Conservation (phyloP, 2,113 vertebrate genomes). For the Colaptes auratus region DNA sequence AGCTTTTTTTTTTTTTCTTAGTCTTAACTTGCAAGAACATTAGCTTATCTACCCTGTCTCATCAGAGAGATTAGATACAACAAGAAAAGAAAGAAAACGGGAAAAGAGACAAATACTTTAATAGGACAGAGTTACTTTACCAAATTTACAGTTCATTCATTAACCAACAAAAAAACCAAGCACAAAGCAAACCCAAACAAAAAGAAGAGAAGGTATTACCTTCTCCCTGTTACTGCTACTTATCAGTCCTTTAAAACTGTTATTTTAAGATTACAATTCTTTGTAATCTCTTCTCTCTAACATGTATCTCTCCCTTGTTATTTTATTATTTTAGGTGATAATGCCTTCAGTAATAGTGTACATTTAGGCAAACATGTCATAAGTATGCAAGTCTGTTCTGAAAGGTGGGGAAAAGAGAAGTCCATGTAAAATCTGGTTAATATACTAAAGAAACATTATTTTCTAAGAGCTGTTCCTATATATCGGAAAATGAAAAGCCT, state of each 20-base stretch:
- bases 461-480: neutral
- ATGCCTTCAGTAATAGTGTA: neutral
- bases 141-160: neutral
- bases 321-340: neutral
- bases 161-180: neutral
- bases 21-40: neutral
- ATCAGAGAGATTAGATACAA: neutral
- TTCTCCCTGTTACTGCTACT: neutral
- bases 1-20: neutral
- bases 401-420: neutral
- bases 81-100: neutral
- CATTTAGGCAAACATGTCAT: neutral
- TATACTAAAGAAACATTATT: neutral
- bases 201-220: neutral
- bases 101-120: neutral
- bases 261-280: neutral
- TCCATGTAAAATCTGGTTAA: neutral
- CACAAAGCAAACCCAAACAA: neutral
- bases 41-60: neutral
- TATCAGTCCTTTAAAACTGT: neutral
- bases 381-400: neutral
- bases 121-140: neutral
- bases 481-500: neutral
- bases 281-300: neutral
- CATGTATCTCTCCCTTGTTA: neutral